Conservation (phyloP, 2,113 vertebrate genomes). For the Condylura cristata region DNA sequence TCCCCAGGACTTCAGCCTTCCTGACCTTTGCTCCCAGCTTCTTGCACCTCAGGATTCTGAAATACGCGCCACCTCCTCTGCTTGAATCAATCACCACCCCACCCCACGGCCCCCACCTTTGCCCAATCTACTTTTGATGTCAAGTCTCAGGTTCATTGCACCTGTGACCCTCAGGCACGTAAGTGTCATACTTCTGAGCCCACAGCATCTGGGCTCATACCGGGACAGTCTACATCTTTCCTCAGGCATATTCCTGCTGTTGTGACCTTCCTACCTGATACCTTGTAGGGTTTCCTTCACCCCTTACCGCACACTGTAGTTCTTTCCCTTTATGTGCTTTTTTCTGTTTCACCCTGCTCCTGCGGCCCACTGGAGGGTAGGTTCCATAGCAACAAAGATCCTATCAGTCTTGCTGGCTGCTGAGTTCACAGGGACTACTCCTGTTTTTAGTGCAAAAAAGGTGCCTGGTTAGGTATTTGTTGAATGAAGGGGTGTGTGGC, state of each 20-base stretch:
- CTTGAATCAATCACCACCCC: background rate
- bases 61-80: rapidly evolving
- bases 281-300: background rate
- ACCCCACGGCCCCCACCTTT: background rate
- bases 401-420: too few relatives aligned
- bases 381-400: background rate
- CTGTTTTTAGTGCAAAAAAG: background rate
- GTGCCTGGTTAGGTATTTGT: background rate
- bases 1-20: rapidly evolving
- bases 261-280: background rate
- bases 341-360: background rate
- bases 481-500: background rate
- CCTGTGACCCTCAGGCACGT: too few relatives aligned
- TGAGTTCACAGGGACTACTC: background rate
- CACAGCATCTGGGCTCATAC: too few relatives aligned
- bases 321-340: background rate
- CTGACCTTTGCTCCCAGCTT: background rate
- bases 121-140: background rate
- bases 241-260: too few relatives aligned
- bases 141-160: too few relatives aligned
- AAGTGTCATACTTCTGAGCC: too few relatives aligned
- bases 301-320: background rate
- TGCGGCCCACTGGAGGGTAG: background rate
- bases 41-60: background rate
- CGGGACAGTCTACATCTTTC: background rate